Evolutionary conservation across 2,113 vertebrate species (phyloP).

Genomic region (Alligator sinensis): DNA sequence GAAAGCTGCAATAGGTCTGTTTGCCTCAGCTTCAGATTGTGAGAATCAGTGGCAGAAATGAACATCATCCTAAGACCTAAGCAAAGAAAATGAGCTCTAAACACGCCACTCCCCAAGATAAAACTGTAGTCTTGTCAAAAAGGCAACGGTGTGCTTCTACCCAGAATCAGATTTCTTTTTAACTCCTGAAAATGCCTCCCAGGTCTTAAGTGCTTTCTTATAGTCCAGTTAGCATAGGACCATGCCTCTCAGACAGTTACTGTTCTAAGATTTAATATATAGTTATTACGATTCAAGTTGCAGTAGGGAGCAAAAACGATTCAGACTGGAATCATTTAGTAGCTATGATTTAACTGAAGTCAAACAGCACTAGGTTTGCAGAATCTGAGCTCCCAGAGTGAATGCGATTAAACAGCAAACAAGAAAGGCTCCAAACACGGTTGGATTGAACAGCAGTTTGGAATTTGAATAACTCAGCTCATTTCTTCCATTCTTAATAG

Average conservation of each 20-base stretch:
- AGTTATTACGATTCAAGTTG: not conserved
- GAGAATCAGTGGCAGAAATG: not conserved
- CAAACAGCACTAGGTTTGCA: not conserved
- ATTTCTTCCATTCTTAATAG: not conserved
- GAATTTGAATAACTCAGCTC: not conserved
- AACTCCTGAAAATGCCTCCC: not conserved
- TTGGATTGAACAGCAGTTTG: not conserved
- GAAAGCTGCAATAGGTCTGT: accelerated
- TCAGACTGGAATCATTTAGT: not conserved
- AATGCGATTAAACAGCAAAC: not conserved
- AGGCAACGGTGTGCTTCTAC: not conserved
- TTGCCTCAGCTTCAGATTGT: accelerated
- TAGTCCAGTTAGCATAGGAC: not conserved
- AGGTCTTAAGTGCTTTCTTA: not conserved
- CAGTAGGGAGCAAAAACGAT: not conserved
- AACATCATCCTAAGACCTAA: not conserved
- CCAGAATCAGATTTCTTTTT: not conserved
- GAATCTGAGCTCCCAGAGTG: not conserved
- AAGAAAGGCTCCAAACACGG: not conserved
- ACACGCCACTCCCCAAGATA: not conserved
- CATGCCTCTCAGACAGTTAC: not conserved
- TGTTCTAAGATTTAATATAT: not conserved
- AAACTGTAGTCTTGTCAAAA: not conserved
- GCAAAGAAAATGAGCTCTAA: not conserved
- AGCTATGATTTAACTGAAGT: not conserved